Base-by-base conservation (phyloP, 2,113 vertebrate genomes). In the Ceuthmochares aereus region DNA sequence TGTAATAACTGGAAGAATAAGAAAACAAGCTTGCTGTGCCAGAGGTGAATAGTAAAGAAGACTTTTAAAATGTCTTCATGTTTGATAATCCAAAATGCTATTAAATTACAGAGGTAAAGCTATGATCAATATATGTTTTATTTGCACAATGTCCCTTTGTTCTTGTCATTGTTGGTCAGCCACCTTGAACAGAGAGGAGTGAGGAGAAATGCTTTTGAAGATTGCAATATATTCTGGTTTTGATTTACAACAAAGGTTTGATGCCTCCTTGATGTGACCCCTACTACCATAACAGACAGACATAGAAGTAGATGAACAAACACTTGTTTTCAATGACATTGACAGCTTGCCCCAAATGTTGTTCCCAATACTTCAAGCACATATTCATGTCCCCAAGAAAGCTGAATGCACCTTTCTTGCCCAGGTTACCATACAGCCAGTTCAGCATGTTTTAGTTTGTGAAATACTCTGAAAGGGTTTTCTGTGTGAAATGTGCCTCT, bases 131-230 rank as follows among this genome's bases (percentile, higher is more conserved):
- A 92, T 69, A 55, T 89, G 27, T 82, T 86, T 94, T 82, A 75
- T 96, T 96, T 96, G 95, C 92, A 96, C 92, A 94, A 88, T 93
- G 88, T 94, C 30, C 8, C 27, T 92, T 96, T 87, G 56, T 95
- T 92, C 40, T 90, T 89, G 64, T 92, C 43, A 11, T 80, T 78
- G 29, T 85, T 92, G 52, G 30, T 83, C 63, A 30, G 64, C 86
- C 79, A 86, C 51, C 80, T 94, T 87, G 75, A 87, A 91, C 64
- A 90, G 64, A 90, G 47, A 52, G 7, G 32, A 15, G 11, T 74
- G 55, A 25, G 64, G 40, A 81, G 16, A 90, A 92, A 70, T 0
- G 0, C 30, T 90, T 90, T 81, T 84, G 68, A 87, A 72, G 73
- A 40, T 2, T 54, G 42, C 34, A 84, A 27, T 70, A 77, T 75